These are phyloP conservation scores for Eubasilissa splendida DNA, from an alignment of 2,888 invertebrate species.

Conservation along the genomic window DNA sequence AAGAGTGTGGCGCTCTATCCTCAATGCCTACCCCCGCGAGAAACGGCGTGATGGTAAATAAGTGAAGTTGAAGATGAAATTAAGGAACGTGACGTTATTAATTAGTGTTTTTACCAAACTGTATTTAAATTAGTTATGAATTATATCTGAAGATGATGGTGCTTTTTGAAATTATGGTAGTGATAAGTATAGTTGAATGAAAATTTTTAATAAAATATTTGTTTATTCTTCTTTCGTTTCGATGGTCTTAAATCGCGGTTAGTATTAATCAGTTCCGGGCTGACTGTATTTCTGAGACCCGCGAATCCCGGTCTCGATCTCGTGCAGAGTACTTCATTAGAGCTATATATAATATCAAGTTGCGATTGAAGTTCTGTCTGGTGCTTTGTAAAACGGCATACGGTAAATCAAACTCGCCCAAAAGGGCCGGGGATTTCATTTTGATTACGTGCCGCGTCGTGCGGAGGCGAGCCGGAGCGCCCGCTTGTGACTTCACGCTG, in stretches of 20 bases:
- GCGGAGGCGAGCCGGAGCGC: background rate
- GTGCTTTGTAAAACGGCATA: constrained; percentile 8
- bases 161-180: too few species aligned
- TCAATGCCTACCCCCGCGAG: too few species aligned
- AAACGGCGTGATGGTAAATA: too few species aligned
- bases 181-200: too few species aligned
- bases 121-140: background rate
- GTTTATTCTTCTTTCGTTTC: background rate
- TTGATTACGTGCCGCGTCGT: constrained; percentile 10
- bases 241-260: background rate
- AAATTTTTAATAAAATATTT: background rate
- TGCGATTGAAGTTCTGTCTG: constrained; percentile 21
- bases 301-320: constrained; percentile 15
- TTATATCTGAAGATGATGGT: background rate
- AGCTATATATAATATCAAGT: background rate
- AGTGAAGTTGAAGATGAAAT: too few species aligned
- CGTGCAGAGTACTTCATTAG: constrained; percentile 29
- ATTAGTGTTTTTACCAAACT: too few species aligned
- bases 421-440: background rate
- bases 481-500: background rate
- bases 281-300: constrained; percentile 18
- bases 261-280: constrained; percentile 10
- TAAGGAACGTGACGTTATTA: too few species aligned
- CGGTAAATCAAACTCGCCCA: background rate
- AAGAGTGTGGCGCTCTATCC: too few species aligned